phyloP scores from a whole-genome alignment of 2,113 vertebrate species.

The Pachyramphus minor region DNA sequence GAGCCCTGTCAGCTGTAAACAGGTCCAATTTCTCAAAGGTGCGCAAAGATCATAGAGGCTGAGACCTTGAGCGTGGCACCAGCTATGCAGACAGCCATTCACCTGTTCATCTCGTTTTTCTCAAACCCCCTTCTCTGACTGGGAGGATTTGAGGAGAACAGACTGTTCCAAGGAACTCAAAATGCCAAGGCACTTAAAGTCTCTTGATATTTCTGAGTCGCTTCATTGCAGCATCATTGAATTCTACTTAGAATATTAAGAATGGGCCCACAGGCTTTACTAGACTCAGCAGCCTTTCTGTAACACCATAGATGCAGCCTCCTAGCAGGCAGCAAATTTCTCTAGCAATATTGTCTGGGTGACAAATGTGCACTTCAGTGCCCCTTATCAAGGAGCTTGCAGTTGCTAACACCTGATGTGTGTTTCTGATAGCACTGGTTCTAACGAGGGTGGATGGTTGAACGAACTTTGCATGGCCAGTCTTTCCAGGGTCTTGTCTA shows the following conservation, averaged over 20 bases:
- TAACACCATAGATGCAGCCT: rapidly evolving
- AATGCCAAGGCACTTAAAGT: background rate
- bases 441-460: rapidly evolving
- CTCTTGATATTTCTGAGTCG: background rate
- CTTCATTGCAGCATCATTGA: rapidly evolving
- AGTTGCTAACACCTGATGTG: background rate
- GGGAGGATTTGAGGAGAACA: background rate
- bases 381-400: background rate
- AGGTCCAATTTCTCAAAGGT: background rate
- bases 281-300: background rate
- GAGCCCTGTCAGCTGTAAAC: background rate
- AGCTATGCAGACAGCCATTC: background rate
- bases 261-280: rapidly evolving
- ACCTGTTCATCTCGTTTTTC: background rate
- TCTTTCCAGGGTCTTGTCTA: background rate
- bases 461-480: rapidly evolving
- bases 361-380: rapidly evolving
- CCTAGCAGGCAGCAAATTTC: background rate
- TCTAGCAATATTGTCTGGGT: background rate
- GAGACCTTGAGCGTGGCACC: background rate
- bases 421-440: background rate
- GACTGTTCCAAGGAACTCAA: background rate
- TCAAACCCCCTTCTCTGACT: background rate
- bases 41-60: background rate
- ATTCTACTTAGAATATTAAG: background rate